Base-by-base conservation (phyloP, 1,140 invertebrate genomes). In the Brachionus angularis region DNA sequence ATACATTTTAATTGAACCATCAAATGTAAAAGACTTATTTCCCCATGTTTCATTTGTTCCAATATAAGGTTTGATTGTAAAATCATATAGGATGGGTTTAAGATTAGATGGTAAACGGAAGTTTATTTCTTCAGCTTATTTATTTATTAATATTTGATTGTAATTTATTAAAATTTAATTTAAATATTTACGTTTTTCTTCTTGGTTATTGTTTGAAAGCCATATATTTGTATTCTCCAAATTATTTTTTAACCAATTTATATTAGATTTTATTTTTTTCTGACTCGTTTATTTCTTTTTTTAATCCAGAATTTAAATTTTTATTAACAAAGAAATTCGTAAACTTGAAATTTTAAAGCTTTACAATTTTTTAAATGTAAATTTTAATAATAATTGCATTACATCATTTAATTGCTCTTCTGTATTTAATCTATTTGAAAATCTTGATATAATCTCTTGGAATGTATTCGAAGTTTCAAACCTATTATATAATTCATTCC, bases 1-100 rank as follows among this genome's bases (percentile, higher is more conserved):
- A 2, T 85, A 73, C n/a, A 92, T 91, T 53, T 83, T 85, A 0
- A 91, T 88, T 31, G 80, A 82, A 1, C 91, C 91, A 64, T 80
- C 77, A 77, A 90, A 92, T 12, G 82, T 85, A 8, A 81, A 82
- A 5, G 46, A 33, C 18, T 46, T 42, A 1, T 50, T 21, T 12
- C 16, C n/a, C 46, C 67, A 70, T 18, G 34, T 18, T n/a, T 70
- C 18, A 36, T 58, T 31, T 5, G 49, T 27, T 5, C 46, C 46
- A 12, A 70, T 50, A 23, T 70, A 70, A 3, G 67, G 67, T 31
- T 52, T n/a, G 21, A 70, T 34, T 5, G 16, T 27, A 27, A 95
- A 77, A 62, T 89, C 86, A 77, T 95, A 94, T 74, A 87, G 85
- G 0, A 84, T 72, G 0, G 91, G 91, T 12, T 82, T 79, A 0